Conservation (phyloP, 2,797 vertebrate species). For the Danio albolineatus region DNA sequence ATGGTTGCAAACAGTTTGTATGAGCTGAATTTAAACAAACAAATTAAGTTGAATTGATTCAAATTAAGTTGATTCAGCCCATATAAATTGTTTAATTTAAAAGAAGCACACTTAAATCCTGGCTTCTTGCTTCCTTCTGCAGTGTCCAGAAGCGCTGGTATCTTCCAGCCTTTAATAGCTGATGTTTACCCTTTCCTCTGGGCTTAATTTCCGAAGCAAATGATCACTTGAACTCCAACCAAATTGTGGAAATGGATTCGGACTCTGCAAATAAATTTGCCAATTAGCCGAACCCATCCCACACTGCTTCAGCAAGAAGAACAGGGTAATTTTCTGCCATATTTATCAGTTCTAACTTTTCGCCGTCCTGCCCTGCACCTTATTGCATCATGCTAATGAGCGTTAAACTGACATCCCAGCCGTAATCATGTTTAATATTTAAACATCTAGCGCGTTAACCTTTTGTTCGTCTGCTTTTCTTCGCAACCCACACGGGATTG, state of each 20-base stretch:
- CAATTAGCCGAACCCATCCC: conserved; percentile 53
- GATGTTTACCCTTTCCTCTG: conserved; percentile 43
- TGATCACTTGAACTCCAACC: conserved; percentile 47
- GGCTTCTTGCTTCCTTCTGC: not conserved
- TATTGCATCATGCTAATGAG: conserved; percentile 17
- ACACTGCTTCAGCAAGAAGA: conserved; percentile 4
- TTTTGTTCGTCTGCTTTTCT: conserved; percentile 23
- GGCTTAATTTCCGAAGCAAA: conserved; percentile 24
- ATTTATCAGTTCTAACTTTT: conserved; percentile 47
- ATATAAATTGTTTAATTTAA: no score
- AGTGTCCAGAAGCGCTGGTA: conserved; percentile 1
- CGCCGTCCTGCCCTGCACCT: conserved; percentile 25
- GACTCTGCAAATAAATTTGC: conserved; percentile 51
- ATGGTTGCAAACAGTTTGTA: no score
- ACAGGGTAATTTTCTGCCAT: conserved; percentile 15
- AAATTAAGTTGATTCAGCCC: no score
- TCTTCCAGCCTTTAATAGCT: conserved; percentile 48
- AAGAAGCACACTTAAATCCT: no score
- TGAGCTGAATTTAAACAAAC: no score
- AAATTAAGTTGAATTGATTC: no score
- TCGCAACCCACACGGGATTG: conserved; percentile 13
- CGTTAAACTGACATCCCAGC: conserved; percentile 6
- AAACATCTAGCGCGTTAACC: conserved; percentile 32
- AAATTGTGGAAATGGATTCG: conserved; percentile 25
- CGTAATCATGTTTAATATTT: conserved; percentile 37